These are phyloP conservation scores for Odontocolon sp. DNA, from an alignment of 2,888 invertebrate species.

Conservation along the genomic window DNA sequence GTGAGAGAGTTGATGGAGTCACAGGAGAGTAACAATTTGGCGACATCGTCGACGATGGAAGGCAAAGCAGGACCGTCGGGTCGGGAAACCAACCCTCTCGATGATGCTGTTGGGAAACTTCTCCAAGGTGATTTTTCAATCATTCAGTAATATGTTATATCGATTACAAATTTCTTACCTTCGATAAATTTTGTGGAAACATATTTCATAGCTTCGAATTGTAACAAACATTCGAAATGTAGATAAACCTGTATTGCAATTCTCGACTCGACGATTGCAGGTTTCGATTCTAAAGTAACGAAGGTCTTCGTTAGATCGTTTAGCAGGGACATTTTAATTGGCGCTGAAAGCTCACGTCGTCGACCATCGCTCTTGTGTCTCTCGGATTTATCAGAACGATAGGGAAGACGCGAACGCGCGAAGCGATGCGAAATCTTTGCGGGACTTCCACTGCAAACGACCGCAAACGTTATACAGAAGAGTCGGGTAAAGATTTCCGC, in stretches of 20 bases:
- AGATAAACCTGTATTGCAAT: not conserved
- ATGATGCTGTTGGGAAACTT: slow-evolving; percentile 78
- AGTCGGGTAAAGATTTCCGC: slow-evolving; percentile 58
- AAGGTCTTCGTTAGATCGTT: slow-evolving; percentile 67
- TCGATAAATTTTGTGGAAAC: too few species aligned
- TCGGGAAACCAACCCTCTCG: slow-evolving; percentile 70
- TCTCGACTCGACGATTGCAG: too few species aligned
- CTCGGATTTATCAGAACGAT: slow-evolving; percentile 73
- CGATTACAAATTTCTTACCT: not conserved
- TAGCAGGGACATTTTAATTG: slow-evolving; percentile 77
- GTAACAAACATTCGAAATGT: too few species aligned
- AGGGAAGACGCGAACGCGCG: slow-evolving; percentile 24
- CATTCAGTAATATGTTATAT: not conserved
- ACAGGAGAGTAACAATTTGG: slow-evolving; percentile 36
- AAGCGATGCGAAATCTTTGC: slow-evolving; percentile 30
- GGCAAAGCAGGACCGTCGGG: slow-evolving; percentile 65
- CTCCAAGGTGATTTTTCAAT: slow-evolving; percentile 72
- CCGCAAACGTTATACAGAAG: too few species aligned
- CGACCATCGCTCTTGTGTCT: slow-evolving; percentile 68
- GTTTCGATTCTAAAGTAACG: too few species aligned
- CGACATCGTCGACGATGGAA: slow-evolving; percentile 25
- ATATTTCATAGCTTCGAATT: too few species aligned
- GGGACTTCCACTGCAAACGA: slow-evolving; percentile 30
- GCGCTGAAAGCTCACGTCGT: slow-evolving; percentile 74
- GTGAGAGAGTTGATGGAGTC: slow-evolving; percentile 58